Base-by-base conservation (phyloP, 2,797 vertebrate genomes). In the Lithobates sylvaticus region DNA sequence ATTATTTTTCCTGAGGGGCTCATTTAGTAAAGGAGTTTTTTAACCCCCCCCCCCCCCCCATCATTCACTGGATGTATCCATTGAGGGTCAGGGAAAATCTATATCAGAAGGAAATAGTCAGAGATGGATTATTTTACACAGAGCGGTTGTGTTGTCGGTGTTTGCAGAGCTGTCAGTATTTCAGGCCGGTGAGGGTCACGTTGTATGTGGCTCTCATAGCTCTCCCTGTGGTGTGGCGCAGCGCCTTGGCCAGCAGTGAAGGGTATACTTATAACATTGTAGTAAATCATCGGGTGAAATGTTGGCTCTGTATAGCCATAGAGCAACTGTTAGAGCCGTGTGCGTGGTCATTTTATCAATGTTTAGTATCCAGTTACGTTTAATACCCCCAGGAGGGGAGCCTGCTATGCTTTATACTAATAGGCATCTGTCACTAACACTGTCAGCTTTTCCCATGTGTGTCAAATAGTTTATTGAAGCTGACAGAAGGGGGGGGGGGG, bases 371-470 rank as follows among this genome's bases (percentile, higher is more conserved):
- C 42, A 34, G 88, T 92, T 94, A 89, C 90, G 61, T 88, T 88
- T 89, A 89, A 85, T 87, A 89, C 69, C 75, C 90, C 81, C 89
- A 71, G 0, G 88, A 91, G 90, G 89, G 88, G 64, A 78, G 61
- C 85, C n/a, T 82, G 91, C 89, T 88, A 42, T 71, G 23, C 83
- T 68, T 90, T 81, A 70, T 0, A 74, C 89, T 92, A 89, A 92
- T 72, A 85, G 91, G 89, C 84, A 77, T 92, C 92, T 91, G 91
- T 93, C 91, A 91, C 88, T 78, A 64, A 32, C 82, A 74, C 90
- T 78, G 85, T 92, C 91, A 34, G 86, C 85, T 92, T 91, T 88
- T 91, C 87, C 88, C 89, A 89, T 81, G 90, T 89, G 91, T 88
- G 82, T 76, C 27, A 34, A 83, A 61, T 79, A 81, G 83, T 90